Base-by-base conservation (phyloP, 2,888 invertebrate genomes). In the Steinernema hermaphroditum region DNA sequence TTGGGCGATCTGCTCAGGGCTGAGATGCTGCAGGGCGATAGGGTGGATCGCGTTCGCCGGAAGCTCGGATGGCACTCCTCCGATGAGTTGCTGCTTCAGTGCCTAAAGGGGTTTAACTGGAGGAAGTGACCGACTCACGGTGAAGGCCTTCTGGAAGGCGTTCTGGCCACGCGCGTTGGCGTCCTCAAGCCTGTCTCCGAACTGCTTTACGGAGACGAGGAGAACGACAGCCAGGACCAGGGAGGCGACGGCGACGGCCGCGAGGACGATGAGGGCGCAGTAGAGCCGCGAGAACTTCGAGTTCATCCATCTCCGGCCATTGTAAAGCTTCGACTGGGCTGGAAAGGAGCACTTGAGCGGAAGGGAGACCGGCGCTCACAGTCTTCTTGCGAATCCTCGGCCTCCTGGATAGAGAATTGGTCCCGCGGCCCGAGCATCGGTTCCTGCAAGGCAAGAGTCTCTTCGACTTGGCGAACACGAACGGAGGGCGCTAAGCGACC, bases 1-100 rank as follows among this genome's bases (percentile, higher is more conserved):
- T 43, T 41, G 46, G 16, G 71, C 75, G 24, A 80, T 19, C 43
- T 78, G 80, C 49, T 80, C 77, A n/a, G 77, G 75, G 6, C 80
- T 72, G 43, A 78, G 54, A 4, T 70, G 68, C 32, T 41, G 14
- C 27, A 75, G 54, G 24, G 68, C 49, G 4, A 16, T 6, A 9
- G 34, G 44, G 27, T 54, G 54, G 32, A 78, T 70, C 19, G 74
- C 44, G 43, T 75, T 72, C 2, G 68, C 34, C 6, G 46, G 34
- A 12, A 72, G 29, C 44, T 37, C 72, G 19, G 41, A 6, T 49
- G 46, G 44, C 12, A 19, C n/a, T 50, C 46, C 27, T 2, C 54
- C 54, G 27, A 24, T 12, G 4, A 54, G 9, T 2, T 54, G 54
- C 27, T 54, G 24, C 27, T 27, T 22, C 22, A 46, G n/a, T 4